phyloP scores from a whole-genome alignment of 64 coral and sea anemone genomes.

The Catalaphyllia jardinei region DNA sequence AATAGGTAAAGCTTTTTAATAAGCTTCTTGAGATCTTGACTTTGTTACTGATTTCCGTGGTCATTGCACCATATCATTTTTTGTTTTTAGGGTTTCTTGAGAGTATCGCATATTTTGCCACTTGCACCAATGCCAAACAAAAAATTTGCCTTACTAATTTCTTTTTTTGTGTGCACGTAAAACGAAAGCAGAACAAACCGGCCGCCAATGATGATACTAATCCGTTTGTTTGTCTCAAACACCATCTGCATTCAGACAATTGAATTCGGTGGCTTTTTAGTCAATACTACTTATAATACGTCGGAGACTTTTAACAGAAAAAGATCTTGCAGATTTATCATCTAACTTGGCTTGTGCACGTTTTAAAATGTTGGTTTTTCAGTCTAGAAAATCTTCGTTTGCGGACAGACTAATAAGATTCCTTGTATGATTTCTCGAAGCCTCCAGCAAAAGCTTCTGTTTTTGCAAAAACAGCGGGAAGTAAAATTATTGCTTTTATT shows the following conservation, averaged over 20 bases:
- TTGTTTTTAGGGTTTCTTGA: too few relatives aligned
- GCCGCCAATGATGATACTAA: neutral
- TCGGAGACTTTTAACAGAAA: neutral
- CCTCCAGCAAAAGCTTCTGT: neutral
- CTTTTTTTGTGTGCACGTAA: too few relatives aligned
- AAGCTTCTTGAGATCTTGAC: neutral
- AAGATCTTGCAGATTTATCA: neutral
- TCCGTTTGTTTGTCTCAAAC: neutral
- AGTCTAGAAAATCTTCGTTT: neutral
- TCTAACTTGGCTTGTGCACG: neutral
- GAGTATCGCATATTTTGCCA: too few relatives aligned
- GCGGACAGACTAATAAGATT: neutral
- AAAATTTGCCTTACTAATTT: too few relatives aligned
- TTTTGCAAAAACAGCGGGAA: slow-evolving; percentile 1
- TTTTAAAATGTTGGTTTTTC: neutral
- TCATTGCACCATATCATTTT: neutral
- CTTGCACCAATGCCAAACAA: too few relatives aligned
- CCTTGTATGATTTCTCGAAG: neutral
- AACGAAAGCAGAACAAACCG: too few relatives aligned
- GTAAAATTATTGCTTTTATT: neutral
- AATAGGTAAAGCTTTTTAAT: neutral
- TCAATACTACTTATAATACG: neutral
- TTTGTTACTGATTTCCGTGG: neutral
- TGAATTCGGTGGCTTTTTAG: neutral
- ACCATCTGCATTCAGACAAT: neutral